A percentile compares a stretch with the other conserved stretches of the same genome.
Evolutionary conservation across 1,140 invertebrate species (phyloP).

Genomic region (Drosophila nigromelanica): DNA sequence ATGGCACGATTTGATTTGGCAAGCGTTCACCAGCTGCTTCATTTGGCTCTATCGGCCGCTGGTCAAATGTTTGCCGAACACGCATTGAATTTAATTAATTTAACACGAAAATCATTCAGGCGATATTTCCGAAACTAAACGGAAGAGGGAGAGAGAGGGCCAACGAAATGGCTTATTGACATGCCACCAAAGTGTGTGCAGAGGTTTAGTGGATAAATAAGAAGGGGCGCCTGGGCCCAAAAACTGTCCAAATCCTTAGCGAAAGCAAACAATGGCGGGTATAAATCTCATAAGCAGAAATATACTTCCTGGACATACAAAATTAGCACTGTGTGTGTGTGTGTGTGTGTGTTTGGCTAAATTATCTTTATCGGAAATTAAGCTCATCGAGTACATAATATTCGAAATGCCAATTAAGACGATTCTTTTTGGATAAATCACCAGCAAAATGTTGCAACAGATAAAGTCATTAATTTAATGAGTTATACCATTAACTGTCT

Average conservation of each 20-base stretch:
- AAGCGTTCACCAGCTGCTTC: slow-evolving; percentile 19
- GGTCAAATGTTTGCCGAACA: slow-evolving; percentile 67
- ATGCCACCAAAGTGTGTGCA: slow-evolving; percentile 45
- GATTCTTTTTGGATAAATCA: slow-evolving; percentile 28
- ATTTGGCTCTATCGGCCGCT: slow-evolving; percentile 44
- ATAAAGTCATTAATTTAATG: slow-evolving; percentile 28
- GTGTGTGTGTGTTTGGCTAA: slow-evolving; percentile 33
- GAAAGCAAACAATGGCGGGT: slow-evolving; percentile 27
- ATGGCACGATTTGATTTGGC: slow-evolving; percentile 69
- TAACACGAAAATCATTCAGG: slow-evolving; percentile 77
- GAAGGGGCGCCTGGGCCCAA: not conserved
- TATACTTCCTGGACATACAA: slow-evolving; percentile 12
- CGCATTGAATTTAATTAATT: slow-evolving; percentile 79
- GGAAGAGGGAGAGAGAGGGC: slow-evolving; percentile 4
- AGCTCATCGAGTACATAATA: slow-evolving; percentile 46
- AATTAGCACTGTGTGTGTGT: slow-evolving; percentile 29
- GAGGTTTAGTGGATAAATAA: not conserved
- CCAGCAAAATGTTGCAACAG: slow-evolving; percentile 10
- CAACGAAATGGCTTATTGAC: slow-evolving; percentile 72
- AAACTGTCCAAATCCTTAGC: slow-evolving; percentile 7
- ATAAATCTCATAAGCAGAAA: slow-evolving; percentile 40
- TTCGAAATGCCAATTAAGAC: slow-evolving; percentile 37
- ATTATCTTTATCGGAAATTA: slow-evolving; percentile 47
- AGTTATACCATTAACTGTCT: slow-evolving; percentile 8
- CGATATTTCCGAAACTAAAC: slow-evolving; percentile 72